phyloP scores from a whole-genome alignment of 2,113 vertebrate species.

The Bos indicus region DNA sequence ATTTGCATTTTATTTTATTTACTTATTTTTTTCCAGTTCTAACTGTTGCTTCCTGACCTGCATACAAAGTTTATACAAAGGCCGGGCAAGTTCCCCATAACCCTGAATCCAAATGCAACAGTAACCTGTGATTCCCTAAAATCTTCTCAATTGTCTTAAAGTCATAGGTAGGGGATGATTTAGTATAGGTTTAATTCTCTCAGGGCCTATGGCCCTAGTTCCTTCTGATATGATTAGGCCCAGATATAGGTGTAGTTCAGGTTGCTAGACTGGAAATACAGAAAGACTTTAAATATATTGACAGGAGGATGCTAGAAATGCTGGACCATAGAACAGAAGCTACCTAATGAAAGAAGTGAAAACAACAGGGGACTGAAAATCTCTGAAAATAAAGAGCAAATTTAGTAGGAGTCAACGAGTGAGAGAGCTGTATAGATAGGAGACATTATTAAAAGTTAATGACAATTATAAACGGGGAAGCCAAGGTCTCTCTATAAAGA shows the following conservation, averaged over 20 bases:
- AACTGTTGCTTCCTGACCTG: too few relatives aligned
- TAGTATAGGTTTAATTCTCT: too few relatives aligned
- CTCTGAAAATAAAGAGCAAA: not conserved
- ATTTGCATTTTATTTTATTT: not conserved
- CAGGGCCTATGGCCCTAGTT: too few relatives aligned
- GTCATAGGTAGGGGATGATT: too few relatives aligned
- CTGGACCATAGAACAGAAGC: not conserved
- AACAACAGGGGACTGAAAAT: not conserved
- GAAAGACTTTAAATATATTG: not conserved
- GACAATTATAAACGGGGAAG: not conserved
- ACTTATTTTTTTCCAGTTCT: too few relatives aligned
- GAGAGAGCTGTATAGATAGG: not conserved
- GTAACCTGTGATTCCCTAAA: too few relatives aligned
- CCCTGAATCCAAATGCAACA: too few relatives aligned
- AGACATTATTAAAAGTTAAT: conserved; percentile 14
- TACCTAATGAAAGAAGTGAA: not conserved
- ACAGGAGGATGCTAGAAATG: not conserved
- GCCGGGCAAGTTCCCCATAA: too few relatives aligned
- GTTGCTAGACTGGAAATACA: not conserved
- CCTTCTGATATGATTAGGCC: too few relatives aligned
- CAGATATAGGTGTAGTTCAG: not conserved
- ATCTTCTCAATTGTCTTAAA: too few relatives aligned
- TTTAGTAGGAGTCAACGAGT: not conserved
- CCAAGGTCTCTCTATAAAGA: not conserved
- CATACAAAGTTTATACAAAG: too few relatives aligned